phyloP scores from a whole-genome alignment of 1,140 invertebrate genomes.

The Rhopalosiphum maidis region DNA sequence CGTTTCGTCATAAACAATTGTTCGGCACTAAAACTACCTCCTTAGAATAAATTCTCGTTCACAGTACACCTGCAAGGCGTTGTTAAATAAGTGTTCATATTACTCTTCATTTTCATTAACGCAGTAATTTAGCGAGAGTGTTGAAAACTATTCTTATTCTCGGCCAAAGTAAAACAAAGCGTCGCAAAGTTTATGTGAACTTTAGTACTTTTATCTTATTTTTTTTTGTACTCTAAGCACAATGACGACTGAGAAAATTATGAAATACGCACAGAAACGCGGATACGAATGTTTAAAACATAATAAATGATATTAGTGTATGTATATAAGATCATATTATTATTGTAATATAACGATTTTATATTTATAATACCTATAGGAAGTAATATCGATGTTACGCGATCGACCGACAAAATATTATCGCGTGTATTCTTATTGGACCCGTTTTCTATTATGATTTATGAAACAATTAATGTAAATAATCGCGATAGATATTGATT shows the following conservation, averaged over 20 bases:
- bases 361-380: no score
- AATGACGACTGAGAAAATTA: not conserved
- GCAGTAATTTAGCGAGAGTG: not conserved
- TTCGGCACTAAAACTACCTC: not conserved
- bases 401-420: not conserved
- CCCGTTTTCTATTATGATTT: not conserved
- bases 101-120: not conserved
- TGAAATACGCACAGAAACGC: not conserved
- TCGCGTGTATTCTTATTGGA: not conserved
- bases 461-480: not conserved
- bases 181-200: not conserved
- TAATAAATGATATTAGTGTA: not conserved
- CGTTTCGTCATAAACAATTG: not conserved
- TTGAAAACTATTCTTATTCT: not conserved
- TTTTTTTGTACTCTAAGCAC: not conserved
- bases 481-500: not conserved
- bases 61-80: not conserved
- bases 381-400: not conserved
- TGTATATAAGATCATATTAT: not conserved
- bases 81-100: slow-evolving; percentile 13
- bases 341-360: no score
- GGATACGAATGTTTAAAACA: not conserved
- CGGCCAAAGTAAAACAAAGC: not conserved
- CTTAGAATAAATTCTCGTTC: not conserved
- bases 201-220: not conserved